Evolutionary conservation across 2,113 vertebrate species (phyloP).

Genomic region (Etheostoma cragini): DNA sequence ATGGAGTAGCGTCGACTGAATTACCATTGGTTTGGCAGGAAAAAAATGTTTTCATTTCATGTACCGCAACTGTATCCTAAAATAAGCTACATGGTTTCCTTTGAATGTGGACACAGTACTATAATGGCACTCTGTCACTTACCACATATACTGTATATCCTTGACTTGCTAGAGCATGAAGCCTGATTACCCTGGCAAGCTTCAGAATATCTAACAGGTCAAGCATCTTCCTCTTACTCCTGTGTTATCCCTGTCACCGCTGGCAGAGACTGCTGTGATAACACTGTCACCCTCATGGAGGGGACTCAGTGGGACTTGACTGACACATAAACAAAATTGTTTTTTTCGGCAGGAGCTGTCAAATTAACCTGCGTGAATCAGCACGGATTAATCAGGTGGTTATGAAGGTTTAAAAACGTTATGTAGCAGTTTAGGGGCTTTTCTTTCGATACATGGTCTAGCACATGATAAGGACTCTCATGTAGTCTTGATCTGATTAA

Average conservation of each 20-base stretch:
- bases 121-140: constrained; percentile 18
- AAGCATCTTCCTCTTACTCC: constrained; percentile 41
- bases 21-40: constrained; percentile 47
- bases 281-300: constrained; percentile 18
- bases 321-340: constrained; percentile 35
- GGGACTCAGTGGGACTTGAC: constrained; percentile 16
- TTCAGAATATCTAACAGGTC: constrained; percentile 36
- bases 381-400: neutral
- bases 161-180: constrained; percentile 12
- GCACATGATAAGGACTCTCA: neutral
- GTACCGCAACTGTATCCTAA: constrained; percentile 35
- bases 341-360: neutral
- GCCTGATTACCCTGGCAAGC: constrained; percentile 33
- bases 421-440: neutral
- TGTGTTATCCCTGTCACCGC: constrained; percentile 48
- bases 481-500: neutral
- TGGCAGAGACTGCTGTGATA: constrained; percentile 41
- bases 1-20: constrained; percentile 42
- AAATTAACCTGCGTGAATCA: constrained; percentile 18
- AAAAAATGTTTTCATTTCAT: constrained; percentile 49
- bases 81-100: constrained; percentile 21
- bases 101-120: constrained; percentile 4
- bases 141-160: neutral
- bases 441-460: neutral
- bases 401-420: neutral